Conservation (phyloP, 2,113 vertebrate genomes). For the Tor tambroides region DNA sequence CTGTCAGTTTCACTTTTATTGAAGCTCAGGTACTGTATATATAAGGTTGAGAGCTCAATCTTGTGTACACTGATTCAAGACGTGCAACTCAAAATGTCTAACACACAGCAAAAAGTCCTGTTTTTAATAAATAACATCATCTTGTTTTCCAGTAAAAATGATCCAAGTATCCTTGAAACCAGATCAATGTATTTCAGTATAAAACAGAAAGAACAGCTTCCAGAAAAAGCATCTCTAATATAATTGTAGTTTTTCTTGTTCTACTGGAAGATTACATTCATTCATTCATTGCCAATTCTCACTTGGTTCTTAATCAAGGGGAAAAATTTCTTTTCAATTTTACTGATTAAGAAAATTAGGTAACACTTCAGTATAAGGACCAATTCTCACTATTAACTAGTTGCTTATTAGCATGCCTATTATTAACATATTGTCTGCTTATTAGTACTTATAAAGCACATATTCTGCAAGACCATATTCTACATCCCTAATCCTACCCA, state of each 20-base stretch:
- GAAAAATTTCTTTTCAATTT: too few species aligned
- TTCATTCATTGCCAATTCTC: neutral
- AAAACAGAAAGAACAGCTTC: neutral
- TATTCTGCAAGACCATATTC: too few species aligned
- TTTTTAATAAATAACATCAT: neutral
- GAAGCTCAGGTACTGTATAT: neutral
- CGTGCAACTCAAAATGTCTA: neutral
- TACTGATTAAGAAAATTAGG: too few species aligned
- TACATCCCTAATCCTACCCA: too few species aligned
- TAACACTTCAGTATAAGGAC: too few species aligned
- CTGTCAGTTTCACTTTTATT: conserved; percentile 8
- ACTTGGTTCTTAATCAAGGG: neutral
- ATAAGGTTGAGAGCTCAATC: neutral
- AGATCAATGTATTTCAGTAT: neutral
- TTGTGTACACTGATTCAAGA: too few species aligned
- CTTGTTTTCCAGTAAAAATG: neutral
- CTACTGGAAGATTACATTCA: neutral
- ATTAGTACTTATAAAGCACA: too few species aligned
- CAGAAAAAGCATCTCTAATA: neutral
- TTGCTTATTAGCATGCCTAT: too few species aligned
- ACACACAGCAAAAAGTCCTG: too few species aligned
- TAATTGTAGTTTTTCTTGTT: neutral
- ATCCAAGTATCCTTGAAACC: neutral
- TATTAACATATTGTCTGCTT: too few species aligned
- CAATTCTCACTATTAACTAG: too few species aligned